Evolutionary conservation across 2,113 vertebrate genomes (phyloP), one percentile per base, ranked within the genome.

Genomic region (Onychostoma macrolepis): DNA sequence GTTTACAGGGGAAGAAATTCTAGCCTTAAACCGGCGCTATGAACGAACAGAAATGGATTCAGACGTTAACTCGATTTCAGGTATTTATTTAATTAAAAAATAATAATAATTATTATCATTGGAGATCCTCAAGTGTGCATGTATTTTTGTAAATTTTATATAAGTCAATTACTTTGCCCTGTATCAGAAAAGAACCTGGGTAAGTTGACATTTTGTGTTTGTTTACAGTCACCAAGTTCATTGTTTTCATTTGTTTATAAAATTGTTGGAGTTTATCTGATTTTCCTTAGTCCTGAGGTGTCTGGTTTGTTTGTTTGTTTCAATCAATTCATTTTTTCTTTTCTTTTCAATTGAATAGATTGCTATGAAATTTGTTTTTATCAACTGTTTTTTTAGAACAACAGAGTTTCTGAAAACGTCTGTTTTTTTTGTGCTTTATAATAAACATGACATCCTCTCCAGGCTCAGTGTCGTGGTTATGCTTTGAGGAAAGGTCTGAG

Each of bases 391-490:
- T n/a, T n/a, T n/a, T n/a, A n/a, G n/a, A n/a, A n/a, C 45, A 63
- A 12, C 10, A 63, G 8, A 28, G 15, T 12, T 15, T 63, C 10
- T 24, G 1, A 53, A 53, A 21, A 12, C 43, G 12, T 45, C 45
- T 48, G 45, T 48, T 48, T 43, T 38, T 6, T 48, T 48, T 48
- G 45, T 48, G 45, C 45, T 48, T 48, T 48, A 15, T 48, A 48
- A 48, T 48, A 13, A 50, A 50, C 48, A 50, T 50, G 48, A 50
- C 48, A 24, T 74, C 4, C 0, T 17, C 61, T 4, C 0, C 82
- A 99, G 98, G 97, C 97, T 19, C 58, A 28, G 1, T 92, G 93
- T 79, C 92, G 96, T 41, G 97, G 97, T 13, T 94, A 92, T 87
- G 90, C 97, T 88, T 83, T 95, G 84, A 94, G 97, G 89, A 90